phyloP scores from a whole-genome alignment of 2,797 vertebrate species.

The Urophycis tenuis region DNA sequence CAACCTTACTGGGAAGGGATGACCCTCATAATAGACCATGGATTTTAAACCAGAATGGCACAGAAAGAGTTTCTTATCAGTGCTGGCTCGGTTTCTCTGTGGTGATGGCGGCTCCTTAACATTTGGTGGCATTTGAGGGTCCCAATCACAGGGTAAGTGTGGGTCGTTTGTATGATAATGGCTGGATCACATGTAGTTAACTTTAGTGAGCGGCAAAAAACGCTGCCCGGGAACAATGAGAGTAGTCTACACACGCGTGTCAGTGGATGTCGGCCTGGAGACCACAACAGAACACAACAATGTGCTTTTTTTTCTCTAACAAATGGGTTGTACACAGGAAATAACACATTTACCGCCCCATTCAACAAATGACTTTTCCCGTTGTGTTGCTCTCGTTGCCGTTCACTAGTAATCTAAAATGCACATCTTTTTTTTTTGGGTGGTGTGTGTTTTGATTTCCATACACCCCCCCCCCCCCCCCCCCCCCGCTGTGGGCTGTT shows the following conservation, averaged over 20 bases:
- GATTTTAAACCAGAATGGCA: constrained; percentile 57
- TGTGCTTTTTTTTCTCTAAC: constrained; percentile 31
- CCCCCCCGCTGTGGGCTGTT: too few species aligned
- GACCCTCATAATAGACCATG: constrained; percentile 47
- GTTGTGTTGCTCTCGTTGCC: constrained; percentile 47
- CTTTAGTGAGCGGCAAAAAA: constrained; percentile 58
- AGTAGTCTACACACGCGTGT: background rate
- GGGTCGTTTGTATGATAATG: constrained; percentile 77
- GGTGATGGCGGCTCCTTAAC: constrained; percentile 68
- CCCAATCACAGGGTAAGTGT: constrained; percentile 66
- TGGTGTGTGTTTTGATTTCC: constrained; percentile 54
- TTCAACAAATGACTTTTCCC: constrained; percentile 9
- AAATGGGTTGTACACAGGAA: constrained; percentile 15
- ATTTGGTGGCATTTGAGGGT: constrained; percentile 75
- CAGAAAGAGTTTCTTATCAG: constrained; percentile 54
- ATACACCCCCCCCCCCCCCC: constrained; percentile 46
- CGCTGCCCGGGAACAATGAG: constrained; percentile 37
- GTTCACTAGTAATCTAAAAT: constrained; percentile 52
- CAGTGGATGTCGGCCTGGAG: background rate
- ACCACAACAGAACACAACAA: constrained; percentile 20
- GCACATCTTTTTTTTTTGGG: constrained; percentile 52
- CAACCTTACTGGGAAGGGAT: constrained; percentile 49
- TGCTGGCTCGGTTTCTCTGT: constrained; percentile 61
- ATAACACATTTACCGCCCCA: constrained; percentile 35
- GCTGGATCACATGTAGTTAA: constrained; percentile 66